phyloP scores from a whole-genome alignment of 2,113 vertebrate genomes.

The Gadus macrocephalus region DNA sequence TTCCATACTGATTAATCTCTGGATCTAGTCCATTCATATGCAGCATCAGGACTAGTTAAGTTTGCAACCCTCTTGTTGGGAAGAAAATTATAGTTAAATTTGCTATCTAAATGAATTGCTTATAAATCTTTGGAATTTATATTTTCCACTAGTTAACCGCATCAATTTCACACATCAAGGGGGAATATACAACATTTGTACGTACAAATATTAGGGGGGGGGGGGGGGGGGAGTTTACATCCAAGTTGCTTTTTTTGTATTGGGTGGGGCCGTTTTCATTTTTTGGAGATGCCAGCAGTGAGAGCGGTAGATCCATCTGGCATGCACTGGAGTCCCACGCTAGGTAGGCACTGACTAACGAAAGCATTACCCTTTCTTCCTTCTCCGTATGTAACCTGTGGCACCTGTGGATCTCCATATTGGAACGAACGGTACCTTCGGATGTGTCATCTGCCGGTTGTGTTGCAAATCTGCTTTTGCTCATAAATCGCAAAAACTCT shows the following conservation, averaged over 20 bases:
- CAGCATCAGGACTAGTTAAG: neutral
- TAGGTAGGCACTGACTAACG: constrained; percentile 74
- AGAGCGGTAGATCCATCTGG: constrained; percentile 34
- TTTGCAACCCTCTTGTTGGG: neutral
- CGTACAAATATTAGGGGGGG: no score
- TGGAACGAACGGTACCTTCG: constrained; percentile 99
- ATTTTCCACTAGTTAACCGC: no score
- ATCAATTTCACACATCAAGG: no score
- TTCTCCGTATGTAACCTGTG: constrained; percentile 99
- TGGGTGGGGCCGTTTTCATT: neutral
- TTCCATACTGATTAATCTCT: neutral
- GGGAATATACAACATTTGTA: no score
- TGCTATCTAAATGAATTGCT: no score
- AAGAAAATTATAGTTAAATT: no score
- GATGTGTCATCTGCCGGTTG: constrained; percentile 75
- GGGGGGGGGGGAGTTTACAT: neutral
- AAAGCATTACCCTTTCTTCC: constrained; percentile 99
- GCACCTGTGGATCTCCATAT: constrained; percentile 99
- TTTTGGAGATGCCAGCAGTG: neutral
- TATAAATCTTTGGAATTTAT: no score
- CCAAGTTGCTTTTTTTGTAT: neutral
- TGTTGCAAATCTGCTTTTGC: constrained; percentile 57
- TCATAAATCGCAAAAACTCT: constrained; percentile 29
- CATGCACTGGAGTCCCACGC: constrained; percentile 47
- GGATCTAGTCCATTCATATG: no score